Base-by-base conservation (phyloP, 2,113 vertebrate genomes). In the Elephantulus edwardii region DNA sequence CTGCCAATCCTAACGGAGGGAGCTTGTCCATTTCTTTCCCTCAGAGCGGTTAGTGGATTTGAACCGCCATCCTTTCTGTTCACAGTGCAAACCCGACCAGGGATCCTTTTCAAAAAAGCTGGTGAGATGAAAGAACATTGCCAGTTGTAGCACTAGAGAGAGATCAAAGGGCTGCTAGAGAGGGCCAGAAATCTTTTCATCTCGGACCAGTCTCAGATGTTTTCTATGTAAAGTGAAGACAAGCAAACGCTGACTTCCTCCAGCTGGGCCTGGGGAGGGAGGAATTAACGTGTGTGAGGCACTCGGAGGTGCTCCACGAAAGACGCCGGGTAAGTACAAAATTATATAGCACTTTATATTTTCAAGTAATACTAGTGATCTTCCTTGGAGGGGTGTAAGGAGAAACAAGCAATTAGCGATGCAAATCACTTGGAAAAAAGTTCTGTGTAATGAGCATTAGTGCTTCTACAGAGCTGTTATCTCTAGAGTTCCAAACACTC, bases 321-420 rank as follows among this genome's bases (percentile, higher is more conserved):
- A 75, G 91, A 40, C 4, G 1, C 40, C 66, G 38, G 24, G 1
- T 62, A 95, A 94, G 82, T 85, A 71, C 85, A 92, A 96, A 95
- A 96, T 95, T 84, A 92, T 62, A 89, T 86, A 91, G 84, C 93
- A 89, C 82, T 95, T 92, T 94, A 91, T 94, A 52, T 93, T 94
- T 95, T 94, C 91, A 92, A 93, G 94, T 91, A 95, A 96, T 89
- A 92, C 84, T 87, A 87, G 77, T 89, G 89, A 88, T 83, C 89
- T 91, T 94, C 68, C 89, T 91, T 4, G 7, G 87, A 90, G 71
- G 66, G 85, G 71, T 86, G 42, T 90, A 92, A 85, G 95, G 79
- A 96, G 90, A 94, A 94, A 94, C 86, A 93, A 95, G 82, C 83
- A 95, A 95, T 94, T 90, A 95, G 79, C 0, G 17, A 95, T 79